phyloP scores from a whole-genome alignment of 2,113 vertebrate species.

The Notothenia coriiceps region DNA sequence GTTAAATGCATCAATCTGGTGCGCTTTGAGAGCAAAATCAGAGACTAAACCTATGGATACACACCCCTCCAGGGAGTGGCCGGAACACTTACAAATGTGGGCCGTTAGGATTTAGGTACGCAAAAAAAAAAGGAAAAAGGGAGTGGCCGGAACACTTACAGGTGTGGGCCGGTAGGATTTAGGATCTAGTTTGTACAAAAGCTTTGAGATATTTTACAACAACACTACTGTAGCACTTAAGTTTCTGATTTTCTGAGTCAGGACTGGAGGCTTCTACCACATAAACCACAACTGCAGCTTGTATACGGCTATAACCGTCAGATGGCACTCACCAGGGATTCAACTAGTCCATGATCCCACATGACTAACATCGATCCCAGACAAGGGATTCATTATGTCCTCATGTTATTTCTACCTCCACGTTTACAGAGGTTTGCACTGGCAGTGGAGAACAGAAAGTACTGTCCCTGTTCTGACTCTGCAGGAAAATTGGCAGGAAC shows the following conservation, averaged over 20 bases:
- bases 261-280: constrained; percentile 31
- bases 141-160: too few relatives aligned
- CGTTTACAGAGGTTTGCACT: constrained; percentile 7
- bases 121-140: too few relatives aligned
- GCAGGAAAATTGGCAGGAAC: not conserved
- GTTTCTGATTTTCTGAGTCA: constrained; percentile 36
- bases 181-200: not conserved
- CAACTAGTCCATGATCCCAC: constrained; percentile 27
- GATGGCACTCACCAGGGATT: constrained; percentile 29
- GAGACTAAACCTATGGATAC: too few relatives aligned
- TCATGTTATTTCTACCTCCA: constrained; percentile 1
- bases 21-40: too few relatives aligned
- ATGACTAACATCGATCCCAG: constrained; percentile 23
- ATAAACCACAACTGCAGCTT: constrained; percentile 46
- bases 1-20: too few relatives aligned
- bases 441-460: not conserved
- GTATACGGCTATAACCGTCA: constrained; percentile 32
- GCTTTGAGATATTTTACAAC: not conserved
- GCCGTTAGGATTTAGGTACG: too few relatives aligned
- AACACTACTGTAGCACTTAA: constrained; percentile 3
- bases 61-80: too few relatives aligned
- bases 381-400: constrained; percentile 36
- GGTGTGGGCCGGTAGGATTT: too few relatives aligned
- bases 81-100: too few relatives aligned
- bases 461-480: not conserved